Base-by-base conservation (phyloP, 2,888 invertebrate genomes). In the Hirtodrosophila alboralis region DNA sequence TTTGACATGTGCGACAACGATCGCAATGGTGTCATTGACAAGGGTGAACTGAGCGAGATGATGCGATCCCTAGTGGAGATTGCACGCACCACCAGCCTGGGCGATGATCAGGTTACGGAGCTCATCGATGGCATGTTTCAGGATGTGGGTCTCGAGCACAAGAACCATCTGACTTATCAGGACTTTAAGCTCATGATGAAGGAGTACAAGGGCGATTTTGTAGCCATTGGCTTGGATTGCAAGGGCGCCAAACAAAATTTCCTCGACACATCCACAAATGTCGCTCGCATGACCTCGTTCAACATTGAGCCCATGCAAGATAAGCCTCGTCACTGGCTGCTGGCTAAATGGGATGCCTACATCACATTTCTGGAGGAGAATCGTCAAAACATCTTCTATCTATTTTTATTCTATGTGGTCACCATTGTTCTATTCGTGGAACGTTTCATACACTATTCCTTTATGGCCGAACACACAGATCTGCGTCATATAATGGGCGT, bases 1-100 rank as follows among this genome's bases (percentile, higher is more conserved):
- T 98, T 98, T 88, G 97, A 98, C 89, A 98, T 98, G 98, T 98
- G 98, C 85, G 98, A 98, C 88, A 96, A 97, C 79, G 97, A 98
- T 88, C 93, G 96, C 10, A 97, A 97, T 81, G 97, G 98, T 0
- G 96, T 97, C 0, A 98, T 98, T 56, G 97, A 98, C 87, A 97
- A 98, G 86, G 95, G 94, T 1, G 98, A 98, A 88, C 92, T 98
- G 13, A 97, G 96, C 14, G 97, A 97, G 89, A 97, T 98, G 96
- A 91, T 98, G 86, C 92, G 97, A 13, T 97, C 97, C 0, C 91
- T 98, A 21, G 97, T 98, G 0, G 97, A 97, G 90, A 97, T 98
- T 53, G 97, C 97, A 0, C 93, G 97, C 72, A 97, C 97, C 0
- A 96, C 97, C 0, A 97, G 97, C 59, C 91, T 98, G 21, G 95